phyloP scores from a whole-genome alignment of 2,113 vertebrate genomes.

The Tursiops truncatus region DNA sequence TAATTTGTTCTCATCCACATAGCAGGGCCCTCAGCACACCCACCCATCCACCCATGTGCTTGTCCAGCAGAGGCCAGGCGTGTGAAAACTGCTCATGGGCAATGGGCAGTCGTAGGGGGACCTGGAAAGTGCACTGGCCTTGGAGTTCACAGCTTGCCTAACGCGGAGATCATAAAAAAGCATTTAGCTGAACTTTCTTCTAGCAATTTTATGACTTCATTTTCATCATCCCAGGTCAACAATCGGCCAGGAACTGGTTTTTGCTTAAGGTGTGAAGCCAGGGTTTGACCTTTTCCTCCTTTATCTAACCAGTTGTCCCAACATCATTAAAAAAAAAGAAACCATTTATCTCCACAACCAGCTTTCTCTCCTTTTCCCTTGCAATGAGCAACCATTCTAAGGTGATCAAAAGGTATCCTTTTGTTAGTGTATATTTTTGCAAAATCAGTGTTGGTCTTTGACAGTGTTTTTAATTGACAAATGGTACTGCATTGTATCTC shows the following conservation, averaged over 20 bases:
- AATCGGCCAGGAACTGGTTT: not conserved
- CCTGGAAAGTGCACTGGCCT: not conserved
- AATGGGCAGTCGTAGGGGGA: no score
- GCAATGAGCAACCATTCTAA: not conserved
- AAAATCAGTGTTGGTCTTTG: not conserved
- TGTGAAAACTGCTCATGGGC: not conserved
- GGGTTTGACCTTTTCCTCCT: not conserved
- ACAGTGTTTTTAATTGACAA: not conserved
- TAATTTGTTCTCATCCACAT: not conserved
- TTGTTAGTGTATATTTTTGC: not conserved
- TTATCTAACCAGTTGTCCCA: not conserved
- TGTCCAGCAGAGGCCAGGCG: not conserved
- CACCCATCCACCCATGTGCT: rapidly evolving
- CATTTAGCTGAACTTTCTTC: not conserved
- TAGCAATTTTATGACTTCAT: not conserved
- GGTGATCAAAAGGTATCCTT: not conserved
- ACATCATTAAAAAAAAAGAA: not conserved
- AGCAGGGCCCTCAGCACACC: not conserved
- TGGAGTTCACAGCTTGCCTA: not conserved
- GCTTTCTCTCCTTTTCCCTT: not conserved
- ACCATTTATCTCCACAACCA: not conserved
- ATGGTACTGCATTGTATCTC: not conserved
- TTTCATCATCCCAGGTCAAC: not conserved
- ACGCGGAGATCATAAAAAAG: not conserved
- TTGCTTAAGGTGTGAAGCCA: not conserved